Evolutionary conservation across 2,797 vertebrate genomes (phyloP).

Genomic region (Pempheris klunzingeri): DNA sequence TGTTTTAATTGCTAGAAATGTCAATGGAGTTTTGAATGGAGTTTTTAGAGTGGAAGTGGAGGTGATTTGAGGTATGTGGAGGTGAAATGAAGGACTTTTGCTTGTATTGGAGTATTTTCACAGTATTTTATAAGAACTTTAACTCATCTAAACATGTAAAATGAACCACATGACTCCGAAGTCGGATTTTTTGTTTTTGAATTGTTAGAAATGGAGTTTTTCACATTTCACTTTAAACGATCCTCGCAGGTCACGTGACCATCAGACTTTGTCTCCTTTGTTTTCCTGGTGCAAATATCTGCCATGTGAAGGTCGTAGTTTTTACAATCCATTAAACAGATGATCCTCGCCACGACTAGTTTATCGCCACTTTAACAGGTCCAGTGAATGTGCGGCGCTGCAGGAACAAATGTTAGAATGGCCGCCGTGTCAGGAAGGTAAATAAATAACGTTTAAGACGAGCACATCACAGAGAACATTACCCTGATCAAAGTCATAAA

Average conservation of each 20-base stretch:
- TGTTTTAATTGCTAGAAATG: too few relatives aligned
- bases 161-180: too few relatives aligned
- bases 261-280: neutral
- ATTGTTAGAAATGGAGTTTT: neutral
- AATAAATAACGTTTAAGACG: slow-evolving; percentile 66
- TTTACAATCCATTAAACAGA: slow-evolving; percentile 38
- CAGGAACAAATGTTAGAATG: slow-evolving; percentile 24
- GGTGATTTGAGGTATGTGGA: too few relatives aligned
- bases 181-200: too few relatives aligned
- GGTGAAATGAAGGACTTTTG: too few relatives aligned
- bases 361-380: slow-evolving; percentile 28
- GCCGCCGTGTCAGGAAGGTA: slow-evolving; percentile 27
- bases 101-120: too few relatives aligned
- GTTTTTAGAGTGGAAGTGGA: too few relatives aligned
- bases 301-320: slow-evolving; percentile 24
- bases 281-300: neutral
- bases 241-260: neutral
- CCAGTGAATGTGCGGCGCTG: neutral
- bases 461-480: slow-evolving; percentile 62
- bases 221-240: neutral
- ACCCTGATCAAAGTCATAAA: slow-evolving; percentile 72
- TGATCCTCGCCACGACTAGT: slow-evolving; percentile 15
- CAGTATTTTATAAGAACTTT: too few relatives aligned
- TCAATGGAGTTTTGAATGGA: too few relatives aligned
- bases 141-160: too few relatives aligned